Percentiles rank a stretch among this genome's conserved stretches.
phyloP scores from a whole-genome alignment of 2,113 vertebrate genomes.

The Symphodus melops region DNA sequence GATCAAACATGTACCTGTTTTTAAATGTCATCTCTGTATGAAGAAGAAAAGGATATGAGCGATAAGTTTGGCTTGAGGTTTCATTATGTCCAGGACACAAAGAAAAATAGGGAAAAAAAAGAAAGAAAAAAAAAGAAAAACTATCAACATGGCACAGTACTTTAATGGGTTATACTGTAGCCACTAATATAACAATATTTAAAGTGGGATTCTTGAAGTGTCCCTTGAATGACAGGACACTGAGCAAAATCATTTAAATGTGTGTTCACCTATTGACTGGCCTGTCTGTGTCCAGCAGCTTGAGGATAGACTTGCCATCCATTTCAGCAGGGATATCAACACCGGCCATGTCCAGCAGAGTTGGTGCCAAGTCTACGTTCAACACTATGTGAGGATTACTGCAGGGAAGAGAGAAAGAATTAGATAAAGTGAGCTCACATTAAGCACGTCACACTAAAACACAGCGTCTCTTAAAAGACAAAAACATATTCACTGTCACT shows the following conservation, averaged over 20 bases:
- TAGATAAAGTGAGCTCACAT: neutral
- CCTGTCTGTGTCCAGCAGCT: conserved; percentile 90
- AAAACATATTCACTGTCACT: conserved; percentile 68
- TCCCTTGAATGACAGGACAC: neutral
- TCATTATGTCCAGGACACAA: conserved; percentile 1
- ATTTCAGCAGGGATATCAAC: conserved; percentile 94
- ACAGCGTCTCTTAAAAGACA: neutral
- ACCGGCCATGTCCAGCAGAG: conserved; percentile 96
- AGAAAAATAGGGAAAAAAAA: too few species aligned
- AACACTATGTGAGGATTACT: conserved; percentile 95
- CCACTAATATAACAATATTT: too few species aligned
- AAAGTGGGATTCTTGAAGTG: conserved; percentile 1
- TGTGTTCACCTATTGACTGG: conserved; percentile 90
- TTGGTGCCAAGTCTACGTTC: conserved; percentile 96
- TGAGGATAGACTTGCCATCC: conserved; percentile 98
- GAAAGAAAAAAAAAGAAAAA: too few species aligned
- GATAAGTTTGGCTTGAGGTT: neutral
- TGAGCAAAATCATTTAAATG: neutral
- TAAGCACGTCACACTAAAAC: neutral
- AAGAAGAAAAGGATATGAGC: neutral
- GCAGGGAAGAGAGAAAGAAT: conserved; percentile 34
- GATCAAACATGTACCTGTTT: conserved; percentile 35
- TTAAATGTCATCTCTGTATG: conserved; percentile 45
- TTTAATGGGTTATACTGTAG: too few species aligned
- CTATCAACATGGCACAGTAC: too few species aligned